Conservation (phyloP, 2,888 invertebrate species). For the Lasioglossum leucozonium region DNA sequence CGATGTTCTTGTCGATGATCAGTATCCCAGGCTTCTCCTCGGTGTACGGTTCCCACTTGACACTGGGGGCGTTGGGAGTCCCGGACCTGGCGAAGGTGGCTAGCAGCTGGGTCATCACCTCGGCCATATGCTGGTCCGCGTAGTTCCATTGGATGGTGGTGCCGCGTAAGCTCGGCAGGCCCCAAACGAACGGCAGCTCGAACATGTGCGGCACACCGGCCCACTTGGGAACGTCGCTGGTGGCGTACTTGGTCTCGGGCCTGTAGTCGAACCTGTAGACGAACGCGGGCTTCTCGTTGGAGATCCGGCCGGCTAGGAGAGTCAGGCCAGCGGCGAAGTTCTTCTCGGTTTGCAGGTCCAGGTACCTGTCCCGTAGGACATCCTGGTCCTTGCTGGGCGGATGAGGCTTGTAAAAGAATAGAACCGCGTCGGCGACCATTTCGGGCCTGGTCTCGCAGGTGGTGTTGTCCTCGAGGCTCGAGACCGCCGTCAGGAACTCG, state of each 20-base stretch:
- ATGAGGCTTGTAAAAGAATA: constrained; percentile 91
- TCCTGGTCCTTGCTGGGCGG: constrained; percentile 88
- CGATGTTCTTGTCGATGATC: constrained; percentile 91
- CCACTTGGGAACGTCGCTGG: constrained; percentile 90
- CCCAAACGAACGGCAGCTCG: constrained; percentile 93
- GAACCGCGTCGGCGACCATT: constrained; percentile 88
- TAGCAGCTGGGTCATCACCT: constrained; percentile 93
- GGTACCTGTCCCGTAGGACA: constrained; percentile 87
- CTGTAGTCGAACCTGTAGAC: constrained; percentile 88
- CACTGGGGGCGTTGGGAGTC: constrained; percentile 86
- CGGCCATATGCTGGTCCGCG: constrained; percentile 91
- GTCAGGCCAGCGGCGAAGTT: constrained; percentile 90
- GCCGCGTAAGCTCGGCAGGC: constrained; percentile 89
- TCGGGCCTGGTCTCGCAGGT: constrained; percentile 82
- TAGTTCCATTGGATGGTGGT: constrained; percentile 88
- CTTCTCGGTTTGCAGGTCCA: constrained; percentile 91
- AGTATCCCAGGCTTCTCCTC: constrained; percentile 88
- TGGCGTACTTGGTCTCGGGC: constrained; percentile 88
- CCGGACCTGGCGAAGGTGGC: constrained; percentile 91
- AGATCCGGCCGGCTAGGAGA: constrained; percentile 88
- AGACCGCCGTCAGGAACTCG: constrained; percentile 74
- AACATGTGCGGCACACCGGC: constrained; percentile 92
- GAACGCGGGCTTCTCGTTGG: constrained; percentile 87
- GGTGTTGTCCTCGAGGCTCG: constrained; percentile 76
- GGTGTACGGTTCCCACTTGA: constrained; percentile 91